Percentiles rank a stretch among this genome's conserved stretches.
phyloP scores from a whole-genome alignment of 2,888 invertebrate species.

The Trichogramma dendrolimi region DNA sequence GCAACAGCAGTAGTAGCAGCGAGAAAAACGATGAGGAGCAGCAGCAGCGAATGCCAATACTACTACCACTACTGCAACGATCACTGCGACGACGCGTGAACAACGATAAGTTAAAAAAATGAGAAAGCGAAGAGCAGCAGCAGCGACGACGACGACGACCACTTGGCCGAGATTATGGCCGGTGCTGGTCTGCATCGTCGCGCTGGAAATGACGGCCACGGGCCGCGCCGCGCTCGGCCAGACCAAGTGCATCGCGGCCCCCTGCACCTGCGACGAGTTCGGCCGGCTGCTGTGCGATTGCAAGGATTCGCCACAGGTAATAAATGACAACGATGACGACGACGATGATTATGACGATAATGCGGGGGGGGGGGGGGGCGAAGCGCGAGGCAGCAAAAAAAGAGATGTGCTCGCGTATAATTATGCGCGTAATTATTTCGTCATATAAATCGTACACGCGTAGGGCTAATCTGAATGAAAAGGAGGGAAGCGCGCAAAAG shows the following conservation, averaged over 20 bases:
- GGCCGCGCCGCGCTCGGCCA: conserved; percentile 35
- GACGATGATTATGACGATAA: too few species aligned
- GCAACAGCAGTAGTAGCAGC: background rate
- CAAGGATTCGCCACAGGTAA: conserved; percentile 54
- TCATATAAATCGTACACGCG: too few species aligned
- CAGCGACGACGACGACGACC: conserved; percentile 37
- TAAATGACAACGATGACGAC: background rate
- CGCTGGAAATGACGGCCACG: conserved; percentile 20
- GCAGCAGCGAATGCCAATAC: too few species aligned
- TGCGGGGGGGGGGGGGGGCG: too few species aligned
- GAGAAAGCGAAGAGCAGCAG: conserved; percentile 39
- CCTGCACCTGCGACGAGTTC: conserved; percentile 59
- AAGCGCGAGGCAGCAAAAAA: too few species aligned
- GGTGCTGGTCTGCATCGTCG: conserved; percentile 25
- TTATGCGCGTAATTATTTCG: too few species aligned
- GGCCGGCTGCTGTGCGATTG: conserved; percentile 60
- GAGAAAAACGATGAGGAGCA: background rate
- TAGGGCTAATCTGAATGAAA: too few species aligned
- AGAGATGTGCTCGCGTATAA: too few species aligned
- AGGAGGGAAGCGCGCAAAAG: too few species aligned
- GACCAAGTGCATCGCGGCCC: conserved; percentile 55
- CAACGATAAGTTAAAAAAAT: background rate
- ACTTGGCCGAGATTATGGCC: too few species aligned
- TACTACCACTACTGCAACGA: too few species aligned
- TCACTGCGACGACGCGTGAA: too few species aligned